Conservation (phyloP, 2,888 invertebrate species). For the Dynastes hyllus region DNA sequence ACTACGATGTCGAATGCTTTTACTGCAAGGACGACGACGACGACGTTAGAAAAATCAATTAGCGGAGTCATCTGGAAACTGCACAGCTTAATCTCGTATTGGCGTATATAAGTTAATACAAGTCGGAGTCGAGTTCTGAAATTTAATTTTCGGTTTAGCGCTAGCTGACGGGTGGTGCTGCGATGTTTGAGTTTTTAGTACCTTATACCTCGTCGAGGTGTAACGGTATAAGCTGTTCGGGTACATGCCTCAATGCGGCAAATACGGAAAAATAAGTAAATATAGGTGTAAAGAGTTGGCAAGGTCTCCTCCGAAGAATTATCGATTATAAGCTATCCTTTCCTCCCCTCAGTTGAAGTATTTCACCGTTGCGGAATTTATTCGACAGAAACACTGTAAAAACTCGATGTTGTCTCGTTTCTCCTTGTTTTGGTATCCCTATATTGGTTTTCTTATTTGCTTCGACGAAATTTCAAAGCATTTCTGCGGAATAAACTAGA, state of each 20-base stretch:
- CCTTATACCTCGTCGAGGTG: not conserved
- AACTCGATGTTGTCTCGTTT: too few relatives aligned
- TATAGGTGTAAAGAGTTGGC: too few relatives aligned
- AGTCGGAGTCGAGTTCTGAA: slow-evolving; percentile 32
- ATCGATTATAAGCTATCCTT: slow-evolving; percentile 35
- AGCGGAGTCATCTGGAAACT: slow-evolving; percentile 46
- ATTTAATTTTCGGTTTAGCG: slow-evolving; percentile 37
- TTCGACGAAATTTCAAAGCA: not conserved
- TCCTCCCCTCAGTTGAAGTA: not conserved
- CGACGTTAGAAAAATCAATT: slow-evolving; percentile 44
- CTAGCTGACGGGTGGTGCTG: not conserved
- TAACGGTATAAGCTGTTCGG: not conserved
- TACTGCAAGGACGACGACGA: not conserved
- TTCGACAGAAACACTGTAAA: too few relatives aligned
- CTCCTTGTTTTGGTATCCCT: not conserved
- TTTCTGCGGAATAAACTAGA: too few relatives aligned
- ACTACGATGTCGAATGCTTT: slow-evolving; percentile 2
- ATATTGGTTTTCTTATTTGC: not conserved
- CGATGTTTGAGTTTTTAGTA: not conserved
- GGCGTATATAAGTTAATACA: slow-evolving; percentile 40
- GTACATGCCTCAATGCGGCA: too few relatives aligned
- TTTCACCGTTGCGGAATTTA: not conserved
- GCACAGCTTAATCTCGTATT: slow-evolving; percentile 46
- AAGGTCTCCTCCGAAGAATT: slow-evolving; percentile 13
- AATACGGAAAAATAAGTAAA: not conserved